Percentiles rank a stretch among this genome's conserved stretches.
Evolutionary conservation across 2,797 vertebrate species (phyloP).

Genomic region (Hippocampus kuda): DNA sequence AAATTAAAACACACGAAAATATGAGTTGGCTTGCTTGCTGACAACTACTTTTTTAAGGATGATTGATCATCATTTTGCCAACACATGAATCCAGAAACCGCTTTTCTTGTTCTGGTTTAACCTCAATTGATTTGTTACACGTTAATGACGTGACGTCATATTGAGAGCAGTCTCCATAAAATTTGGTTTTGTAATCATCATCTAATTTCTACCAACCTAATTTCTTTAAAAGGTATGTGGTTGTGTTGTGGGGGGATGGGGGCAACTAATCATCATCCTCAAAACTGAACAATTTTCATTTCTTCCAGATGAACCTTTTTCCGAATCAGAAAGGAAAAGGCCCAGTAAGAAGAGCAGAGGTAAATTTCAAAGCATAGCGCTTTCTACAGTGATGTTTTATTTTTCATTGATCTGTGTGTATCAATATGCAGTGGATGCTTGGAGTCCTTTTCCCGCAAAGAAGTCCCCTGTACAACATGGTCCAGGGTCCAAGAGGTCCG

Average conservation of each 20-base stretch:
- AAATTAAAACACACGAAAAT: too few species aligned
- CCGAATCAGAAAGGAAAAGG: not conserved
- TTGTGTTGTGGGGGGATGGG: too few species aligned
- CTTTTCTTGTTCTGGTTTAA: too few species aligned
- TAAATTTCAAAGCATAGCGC: not conserved
- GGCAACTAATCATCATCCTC: not conserved
- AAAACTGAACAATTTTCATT: not conserved
- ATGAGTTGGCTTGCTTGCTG: too few species aligned
- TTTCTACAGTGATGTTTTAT: not conserved
- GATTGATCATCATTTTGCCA: too few species aligned
- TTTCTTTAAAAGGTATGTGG: not conserved
- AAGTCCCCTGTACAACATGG: not conserved
- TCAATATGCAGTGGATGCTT: not conserved
- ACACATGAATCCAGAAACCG: too few species aligned
- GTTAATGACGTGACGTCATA: too few species aligned
- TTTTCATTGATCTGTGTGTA: not conserved
- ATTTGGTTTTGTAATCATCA: too few species aligned
- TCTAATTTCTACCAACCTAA: too few species aligned
- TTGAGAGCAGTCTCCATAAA: too few species aligned
- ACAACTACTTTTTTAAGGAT: too few species aligned
- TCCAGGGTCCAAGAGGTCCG: not conserved
- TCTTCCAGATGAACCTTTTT: not conserved
- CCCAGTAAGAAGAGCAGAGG: not conserved
- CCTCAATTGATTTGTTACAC: too few species aligned
- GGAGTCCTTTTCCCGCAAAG: slow-evolving; percentile 13